These are phyloP conservation scores for western clawed frog (Xenopus tropicalis) DNA, from an alignment of 2,113 vertebrate species.

Conservation along the genomic window UCB_Xtro_10.0 CM004446.2:79358501-79359000, in stretches of 20 bases:
- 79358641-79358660: neutral
- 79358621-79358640: slow-evolving; percentile 14
- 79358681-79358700: slow-evolving; percentile 37
- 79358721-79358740: slow-evolving; percentile 28
- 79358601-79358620: neutral
- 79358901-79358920: slow-evolving; percentile 73
- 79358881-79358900: slow-evolving; percentile 80
- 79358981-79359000: slow-evolving; percentile 85
- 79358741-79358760: slow-evolving; percentile 57
- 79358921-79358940: slow-evolving; percentile 84
- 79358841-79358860: slow-evolving; percentile 74
- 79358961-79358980: slow-evolving; percentile 87
- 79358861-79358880: slow-evolving; percentile 79
- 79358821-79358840: slow-evolving; percentile 61
- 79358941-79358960: slow-evolving; percentile 86
- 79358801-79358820: slow-evolving; percentile 64
- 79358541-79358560: slow-evolving; percentile 2
- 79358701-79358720: slow-evolving; percentile 41
- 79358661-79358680: slow-evolving; percentile 37
- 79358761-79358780: slow-evolving; percentile 60
- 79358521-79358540: neutral
- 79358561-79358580: neutral
- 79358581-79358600: neutral
- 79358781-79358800: slow-evolving; percentile 68
- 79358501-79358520: too few species aligned